Evolutionary conservation across 2,888 invertebrate genomes (phyloP), one percentile per base, ranked within the genome.

Genomic region (Thymelicus lineola): DNA sequence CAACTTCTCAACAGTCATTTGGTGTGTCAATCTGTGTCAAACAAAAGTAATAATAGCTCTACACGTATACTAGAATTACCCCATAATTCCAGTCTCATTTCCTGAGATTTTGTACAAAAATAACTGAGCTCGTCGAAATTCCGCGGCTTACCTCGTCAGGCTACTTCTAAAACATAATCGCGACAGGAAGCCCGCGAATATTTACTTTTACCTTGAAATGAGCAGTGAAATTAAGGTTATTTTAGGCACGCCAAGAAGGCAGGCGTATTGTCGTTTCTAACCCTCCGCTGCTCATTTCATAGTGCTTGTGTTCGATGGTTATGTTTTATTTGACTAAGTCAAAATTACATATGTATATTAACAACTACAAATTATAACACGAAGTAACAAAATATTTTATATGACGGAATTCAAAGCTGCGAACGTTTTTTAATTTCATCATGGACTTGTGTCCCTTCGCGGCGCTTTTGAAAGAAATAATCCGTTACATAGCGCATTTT

Each of bases 151-250:
- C 45, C 46, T 35, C 58, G 36, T 50, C 36, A 60, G 50, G 48
- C 53, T 20, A 72, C 60, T 55, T 63, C 62, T 61, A 50, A 50
- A 68, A 61, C 65, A 63, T 62, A 75, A 76, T 75, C 72, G 75
- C 72, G 75, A 74, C 78, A 77, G 75, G 77, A 75, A 78, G 77
- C 82, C 80, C 73, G 77, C 79, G 80, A 82, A 83, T 75, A 79
- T 79, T 78, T 74, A 72, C 78, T 74, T 79, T 80, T 76, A 64
- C 72, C 72, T 72, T 62, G 71, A 57, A 57, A 53, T 53, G 53
- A 53, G 57, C 42, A 28, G 72, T 71, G 72, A 75, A 75, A 73
- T 76, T 67, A 73, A 60, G 59, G 61, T 67, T 73, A 71, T 75
- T 77, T 74, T 65, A 65, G 65, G 55, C 55, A 57, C 42, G 64